A percentile compares a stretch with the other conserved stretches of the same genome.
phyloP scores from a whole-genome alignment of 1,140 invertebrate species.

The Aphelenchoides avenae region DNA sequence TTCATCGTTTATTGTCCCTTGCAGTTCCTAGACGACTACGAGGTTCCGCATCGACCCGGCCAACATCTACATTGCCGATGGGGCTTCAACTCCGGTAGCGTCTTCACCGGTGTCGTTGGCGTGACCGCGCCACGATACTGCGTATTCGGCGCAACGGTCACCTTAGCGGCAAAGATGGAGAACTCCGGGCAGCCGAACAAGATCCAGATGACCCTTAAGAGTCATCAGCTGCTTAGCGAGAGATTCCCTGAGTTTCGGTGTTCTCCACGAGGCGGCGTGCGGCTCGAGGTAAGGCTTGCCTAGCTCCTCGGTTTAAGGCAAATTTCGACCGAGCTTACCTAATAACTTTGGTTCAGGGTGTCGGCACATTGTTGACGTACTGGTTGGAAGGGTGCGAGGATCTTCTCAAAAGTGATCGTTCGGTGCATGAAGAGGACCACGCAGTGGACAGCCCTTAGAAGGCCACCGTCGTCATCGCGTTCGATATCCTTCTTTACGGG shows the following conservation, averaged over 20 bases:
- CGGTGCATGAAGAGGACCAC: not conserved
- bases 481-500: too few species aligned
- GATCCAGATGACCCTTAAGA: conserved; percentile 47
- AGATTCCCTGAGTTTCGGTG: conserved; percentile 43
- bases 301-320: too few species aligned
- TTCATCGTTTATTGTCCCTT: conserved; percentile 1
- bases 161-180: conserved; percentile 47
- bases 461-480: too few species aligned
- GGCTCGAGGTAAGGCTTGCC: conserved; percentile 23
- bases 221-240: conserved; percentile 37
- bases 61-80: conserved; percentile 43
- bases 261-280: conserved; percentile 30
- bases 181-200: conserved; percentile 42
- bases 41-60: conserved; percentile 43
- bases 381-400: conserved; percentile 38
- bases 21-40: conserved; percentile 40
- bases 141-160: conserved; percentile 45
- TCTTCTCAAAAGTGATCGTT: conserved; percentile 15
- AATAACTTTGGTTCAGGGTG: conserved; percentile 21
- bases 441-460: not conserved
- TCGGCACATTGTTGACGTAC: conserved; percentile 43
- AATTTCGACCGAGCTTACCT: conserved; percentile 1
- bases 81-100: conserved; percentile 47
- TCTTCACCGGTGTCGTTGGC: conserved; percentile 45
- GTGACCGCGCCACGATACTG: conserved; percentile 47